These are phyloP conservation scores for Drosophila cognata DNA, from an alignment of 2,888 invertebrate species.

Conservation along the genomic window DNA sequence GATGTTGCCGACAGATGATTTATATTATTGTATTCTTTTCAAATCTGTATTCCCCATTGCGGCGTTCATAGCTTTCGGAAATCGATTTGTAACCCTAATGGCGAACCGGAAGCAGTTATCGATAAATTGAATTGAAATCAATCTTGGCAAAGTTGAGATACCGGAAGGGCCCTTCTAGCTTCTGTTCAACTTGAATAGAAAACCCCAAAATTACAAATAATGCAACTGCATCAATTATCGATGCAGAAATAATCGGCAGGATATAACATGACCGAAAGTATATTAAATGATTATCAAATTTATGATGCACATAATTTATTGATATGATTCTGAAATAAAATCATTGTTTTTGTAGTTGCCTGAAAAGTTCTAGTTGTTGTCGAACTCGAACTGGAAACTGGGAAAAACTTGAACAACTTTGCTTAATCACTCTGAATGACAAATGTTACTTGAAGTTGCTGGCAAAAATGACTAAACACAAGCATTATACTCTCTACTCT, in stretches of 20 bases:
- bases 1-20: background rate
- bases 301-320: background rate
- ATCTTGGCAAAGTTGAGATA: too few species aligned
- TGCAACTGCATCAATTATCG: background rate
- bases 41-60: background rate
- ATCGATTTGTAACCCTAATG: background rate
- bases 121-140: background rate
- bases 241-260: background rate
- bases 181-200: background rate
- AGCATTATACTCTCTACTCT: background rate
- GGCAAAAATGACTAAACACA: conserved; percentile 45
- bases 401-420: conserved; percentile 9
- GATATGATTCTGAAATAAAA: background rate
- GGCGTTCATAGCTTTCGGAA: background rate
- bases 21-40: background rate
- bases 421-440: conserved; percentile 50
- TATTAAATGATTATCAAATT: background rate
- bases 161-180: background rate
- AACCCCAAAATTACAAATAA: background rate
- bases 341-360: background rate
- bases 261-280: background rate
- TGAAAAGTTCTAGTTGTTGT: background rate
- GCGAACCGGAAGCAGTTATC: background rate
- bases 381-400: background rate
- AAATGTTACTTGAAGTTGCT: conserved; percentile 45